Conservation (phyloP, 2,888 invertebrate species). For the Pyrocoelia pectoralis region DNA sequence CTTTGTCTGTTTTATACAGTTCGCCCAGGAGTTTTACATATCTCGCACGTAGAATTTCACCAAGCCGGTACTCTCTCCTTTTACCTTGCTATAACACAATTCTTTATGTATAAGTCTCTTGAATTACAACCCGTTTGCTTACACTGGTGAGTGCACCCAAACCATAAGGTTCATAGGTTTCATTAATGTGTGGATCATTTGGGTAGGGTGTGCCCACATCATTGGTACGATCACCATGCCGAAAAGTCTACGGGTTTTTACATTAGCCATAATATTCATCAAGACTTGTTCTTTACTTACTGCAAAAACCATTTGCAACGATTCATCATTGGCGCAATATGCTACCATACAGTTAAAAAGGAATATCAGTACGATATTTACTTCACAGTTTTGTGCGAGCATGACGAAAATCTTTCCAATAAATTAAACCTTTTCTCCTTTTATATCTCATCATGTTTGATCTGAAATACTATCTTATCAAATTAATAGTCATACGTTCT, state of each 20-base stretch:
- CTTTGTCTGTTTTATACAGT: conserved; percentile 63
- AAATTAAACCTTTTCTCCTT: too few relatives aligned
- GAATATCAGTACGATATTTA: too few relatives aligned
- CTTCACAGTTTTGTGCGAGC: too few relatives aligned
- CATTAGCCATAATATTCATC: not conserved
- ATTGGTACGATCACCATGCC: conserved; percentile 84
- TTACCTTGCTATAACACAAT: conserved; percentile 51
- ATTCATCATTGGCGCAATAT: too few relatives aligned
- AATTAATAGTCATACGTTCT: too few relatives aligned
- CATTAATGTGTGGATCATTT: conserved; percentile 71
- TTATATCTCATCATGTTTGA: too few relatives aligned
- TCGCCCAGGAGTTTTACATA: conserved; percentile 69
- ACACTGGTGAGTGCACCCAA: conserved; percentile 81
- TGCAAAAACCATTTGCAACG: not conserved
- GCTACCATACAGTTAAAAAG: too few relatives aligned
- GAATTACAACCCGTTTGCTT: conserved; percentile 53
- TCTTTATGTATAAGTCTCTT: conserved; percentile 36
- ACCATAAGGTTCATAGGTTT: conserved; percentile 74
- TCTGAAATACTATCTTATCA: too few relatives aligned
- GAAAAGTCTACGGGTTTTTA: conserved; percentile 64
- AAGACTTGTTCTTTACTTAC: not conserved
- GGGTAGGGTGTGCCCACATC: conserved; percentile 69
- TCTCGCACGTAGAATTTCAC: conserved; percentile 67
- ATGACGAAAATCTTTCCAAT: too few relatives aligned
- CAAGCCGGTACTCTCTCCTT: conserved; percentile 63